Evolutionary conservation across 2,113 vertebrate species (phyloP).

Genomic region (Austrofundulus limnaeus): DNA sequence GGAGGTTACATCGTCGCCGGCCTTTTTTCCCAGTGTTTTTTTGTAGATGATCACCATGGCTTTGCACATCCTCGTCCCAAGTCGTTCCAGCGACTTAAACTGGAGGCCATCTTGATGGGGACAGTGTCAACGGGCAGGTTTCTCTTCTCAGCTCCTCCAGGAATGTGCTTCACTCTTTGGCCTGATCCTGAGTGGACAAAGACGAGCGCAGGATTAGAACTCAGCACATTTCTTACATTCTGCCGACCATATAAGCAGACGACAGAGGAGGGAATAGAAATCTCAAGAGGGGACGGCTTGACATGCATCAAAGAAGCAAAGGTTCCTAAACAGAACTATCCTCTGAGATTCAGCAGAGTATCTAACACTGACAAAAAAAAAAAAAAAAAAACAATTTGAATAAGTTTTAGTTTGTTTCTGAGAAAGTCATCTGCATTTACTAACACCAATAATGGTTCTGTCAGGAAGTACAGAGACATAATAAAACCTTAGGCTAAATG

Average conservation of each 20-base stretch:
- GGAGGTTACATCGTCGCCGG: conserved; percentile 80
- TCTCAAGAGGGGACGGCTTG: conserved; percentile 43
- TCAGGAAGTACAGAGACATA: too few species aligned
- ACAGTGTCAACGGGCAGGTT: conserved; percentile 49
- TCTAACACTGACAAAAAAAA: conserved; percentile 4
- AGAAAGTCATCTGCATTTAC: background rate
- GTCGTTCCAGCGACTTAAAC: conserved; percentile 50
- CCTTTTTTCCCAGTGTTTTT: conserved; percentile 87
- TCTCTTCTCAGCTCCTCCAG: conserved; percentile 55
- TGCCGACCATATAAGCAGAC: conserved; percentile 42
- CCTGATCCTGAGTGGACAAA: conserved; percentile 69
- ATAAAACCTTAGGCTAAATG: too few species aligned
- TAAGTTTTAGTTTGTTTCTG: background rate
- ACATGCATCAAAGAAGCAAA: background rate
- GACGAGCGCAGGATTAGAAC: conserved; percentile 58
- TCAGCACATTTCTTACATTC: conserved; percentile 61
- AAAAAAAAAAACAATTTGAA: too few species aligned
- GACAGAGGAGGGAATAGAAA: conserved; percentile 1
- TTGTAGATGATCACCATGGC: conserved; percentile 91
- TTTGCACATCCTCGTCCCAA: conserved; percentile 72
- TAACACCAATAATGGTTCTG: background rate
- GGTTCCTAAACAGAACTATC: background rate
- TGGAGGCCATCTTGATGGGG: conserved; percentile 59
- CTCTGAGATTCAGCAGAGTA: background rate
- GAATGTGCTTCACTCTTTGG: conserved; percentile 55